Base-by-base conservation (phyloP, 2,888 invertebrate species). In the Zelleria hepariella region DNA sequence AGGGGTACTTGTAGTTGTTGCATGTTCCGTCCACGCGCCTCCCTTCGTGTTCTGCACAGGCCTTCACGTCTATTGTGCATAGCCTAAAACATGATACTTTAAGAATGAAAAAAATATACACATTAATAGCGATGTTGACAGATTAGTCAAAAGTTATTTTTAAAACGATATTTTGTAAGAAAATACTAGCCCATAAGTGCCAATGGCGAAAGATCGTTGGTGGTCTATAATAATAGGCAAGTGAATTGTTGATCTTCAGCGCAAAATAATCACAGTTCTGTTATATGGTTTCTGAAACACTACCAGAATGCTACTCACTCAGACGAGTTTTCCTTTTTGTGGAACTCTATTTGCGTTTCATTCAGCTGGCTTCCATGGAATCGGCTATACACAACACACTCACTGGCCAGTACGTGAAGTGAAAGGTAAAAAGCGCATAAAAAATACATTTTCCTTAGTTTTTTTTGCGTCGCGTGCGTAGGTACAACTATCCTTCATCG, bases 1-100 rank as follows among this genome's bases (percentile, higher is more conserved):
- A 68, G 0, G 82, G 82, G 20, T 73, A 65, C 62, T 77, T 77
- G 67, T 73, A 78, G 65, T 78, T 82, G 64, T 82, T 83, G 63
- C 82, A 85, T 2, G 81, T 80, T 3, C 83, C 82, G 63, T 82
- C 80, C 2, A 82, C 64, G 3, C 83, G 71, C 48, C 81, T 78
- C 47, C 78, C 82, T 67, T 82, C 82, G 58, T 82, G 77, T 0
- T 81, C 78, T 1, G 74, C 74, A 62, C 84, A 85, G 2, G 74
- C 63, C 57, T 68, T 77, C 61, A 81, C 66, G 2, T 77, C 72
- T 58, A 83, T 72, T 2, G 73, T 66, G 62, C 84, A 84, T 52
- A 62, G 63, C 42, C 84, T 84, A 65, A 21, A 61, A 66, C 49
- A 0, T 20, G 20, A 49, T 49, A 53, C 4, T 25, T 26, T 8